A percentile compares a stretch with the other conserved stretches of the same genome.
These are phyloP conservation scores for Scaptomyza tumidula DNA, from an alignment of 2,888 invertebrate species.

Conservation along the genomic window DNA sequence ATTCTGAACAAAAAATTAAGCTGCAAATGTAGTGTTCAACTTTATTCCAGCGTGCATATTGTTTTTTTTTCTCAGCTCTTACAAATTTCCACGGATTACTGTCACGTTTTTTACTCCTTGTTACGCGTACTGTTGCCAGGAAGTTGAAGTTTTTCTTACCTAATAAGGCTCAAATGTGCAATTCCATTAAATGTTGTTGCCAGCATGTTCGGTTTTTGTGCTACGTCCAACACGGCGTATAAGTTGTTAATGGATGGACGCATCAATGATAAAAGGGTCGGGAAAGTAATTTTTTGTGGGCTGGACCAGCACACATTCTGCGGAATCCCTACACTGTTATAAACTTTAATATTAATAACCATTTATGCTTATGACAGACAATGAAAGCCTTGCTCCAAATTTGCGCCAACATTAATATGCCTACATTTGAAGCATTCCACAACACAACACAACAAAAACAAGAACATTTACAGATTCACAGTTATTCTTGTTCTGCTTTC, in stretches of 20 bases:
- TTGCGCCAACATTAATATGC: conserved; percentile 10
- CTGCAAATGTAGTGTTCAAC: background rate
- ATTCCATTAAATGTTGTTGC: conserved; percentile 62
- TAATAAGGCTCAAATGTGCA: conserved; percentile 70
- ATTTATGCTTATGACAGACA: conserved; percentile 78
- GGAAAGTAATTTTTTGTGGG: conserved; percentile 31
- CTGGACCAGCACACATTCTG: no score
- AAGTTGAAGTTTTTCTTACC: conserved; percentile 3
- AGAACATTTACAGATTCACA: conserved; percentile 1
- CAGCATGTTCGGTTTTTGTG: background rate
- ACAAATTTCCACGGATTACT: background rate
- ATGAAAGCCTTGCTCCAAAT: conserved; percentile 63
- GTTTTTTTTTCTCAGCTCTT: background rate
- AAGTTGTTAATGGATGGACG: conserved; percentile 55
- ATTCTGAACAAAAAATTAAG: no score
- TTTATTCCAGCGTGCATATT: background rate
- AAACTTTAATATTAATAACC: conserved; percentile 77
- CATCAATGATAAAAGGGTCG: conserved; percentile 44
- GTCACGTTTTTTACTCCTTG: background rate
- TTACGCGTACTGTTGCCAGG: background rate
- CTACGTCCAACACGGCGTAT: conserved; percentile 30
- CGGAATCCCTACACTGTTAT: conserved; percentile 45
- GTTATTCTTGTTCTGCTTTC: conserved; percentile 60
- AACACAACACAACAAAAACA: background rate
- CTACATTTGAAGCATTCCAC: background rate